These are phyloP conservation scores for Pseudochaenichthys georgianus DNA, from an alignment of 2,797 vertebrate species.

Conservation along the genomic window DNA sequence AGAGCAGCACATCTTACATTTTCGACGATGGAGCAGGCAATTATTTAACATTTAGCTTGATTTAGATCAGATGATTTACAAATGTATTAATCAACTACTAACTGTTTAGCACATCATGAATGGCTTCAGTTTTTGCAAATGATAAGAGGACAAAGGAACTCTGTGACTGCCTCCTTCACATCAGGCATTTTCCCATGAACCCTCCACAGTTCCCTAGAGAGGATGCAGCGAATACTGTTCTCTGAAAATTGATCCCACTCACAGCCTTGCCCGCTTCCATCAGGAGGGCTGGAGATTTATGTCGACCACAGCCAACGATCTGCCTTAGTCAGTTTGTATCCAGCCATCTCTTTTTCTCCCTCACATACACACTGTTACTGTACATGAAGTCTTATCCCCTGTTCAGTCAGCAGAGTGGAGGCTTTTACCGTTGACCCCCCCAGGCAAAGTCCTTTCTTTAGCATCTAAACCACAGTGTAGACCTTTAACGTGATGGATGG, in stretches of 20 bases:
- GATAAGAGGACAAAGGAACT: constrained; percentile 5
- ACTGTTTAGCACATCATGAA: background rate
- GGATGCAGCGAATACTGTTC: constrained; percentile 42
- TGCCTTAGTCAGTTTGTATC: constrained; percentile 64
- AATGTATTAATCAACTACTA: background rate
- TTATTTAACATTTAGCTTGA: background rate
- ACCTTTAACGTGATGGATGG: constrained; percentile 73
- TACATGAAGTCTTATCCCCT: constrained; percentile 50
- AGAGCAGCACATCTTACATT: constrained; percentile 7
- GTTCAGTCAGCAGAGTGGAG: constrained; percentile 71
- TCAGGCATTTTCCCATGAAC: constrained; percentile 43
- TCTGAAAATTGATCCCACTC: constrained; percentile 67
- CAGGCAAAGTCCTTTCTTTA: constrained; percentile 32
- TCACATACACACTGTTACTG: constrained; percentile 18
- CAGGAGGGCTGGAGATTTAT: constrained; percentile 67
- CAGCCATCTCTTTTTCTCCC: constrained; percentile 2
- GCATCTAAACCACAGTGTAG: constrained; percentile 58
- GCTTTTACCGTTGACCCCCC: constrained; percentile 65
- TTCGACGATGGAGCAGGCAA: background rate
- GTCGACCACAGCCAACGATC: constrained; percentile 64
- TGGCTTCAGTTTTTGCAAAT: background rate
- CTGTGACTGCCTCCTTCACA: constrained; percentile 14
- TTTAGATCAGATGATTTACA: background rate
- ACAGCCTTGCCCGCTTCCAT: constrained; percentile 38
- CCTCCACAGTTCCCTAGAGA: constrained; percentile 30